A percentile compares a stretch with the other conserved stretches of the same genome.
phyloP scores from a whole-genome alignment of 35 echinoderm and acorn worm genomes.

The Diadema setosum region DNA sequence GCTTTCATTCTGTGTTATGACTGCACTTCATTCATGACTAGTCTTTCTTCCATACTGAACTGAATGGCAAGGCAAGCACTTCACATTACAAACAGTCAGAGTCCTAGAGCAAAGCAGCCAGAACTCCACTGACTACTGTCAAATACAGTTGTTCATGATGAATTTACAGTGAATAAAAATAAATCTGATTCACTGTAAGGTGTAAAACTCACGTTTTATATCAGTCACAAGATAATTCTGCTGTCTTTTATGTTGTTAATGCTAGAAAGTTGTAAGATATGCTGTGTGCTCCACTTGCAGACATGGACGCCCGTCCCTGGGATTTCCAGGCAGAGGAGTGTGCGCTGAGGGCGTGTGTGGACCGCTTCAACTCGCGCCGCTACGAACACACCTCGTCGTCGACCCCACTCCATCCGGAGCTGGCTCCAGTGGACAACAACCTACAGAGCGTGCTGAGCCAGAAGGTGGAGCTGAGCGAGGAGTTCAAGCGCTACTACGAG shows the following conservation, averaged over 20 bases:
- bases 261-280: not conserved
- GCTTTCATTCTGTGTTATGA: too few relatives aligned
- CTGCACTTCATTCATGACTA: too few relatives aligned
- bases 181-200: too few relatives aligned
- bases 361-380: constrained; percentile 90
- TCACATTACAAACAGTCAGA: too few relatives aligned
- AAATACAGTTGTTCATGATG: too few relatives aligned
- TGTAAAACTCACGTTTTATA: too few relatives aligned
- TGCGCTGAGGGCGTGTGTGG: constrained; percentile 89
- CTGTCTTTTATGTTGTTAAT: not conserved
- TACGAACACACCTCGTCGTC: constrained; percentile 57
- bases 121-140: too few relatives aligned
- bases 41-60: too few relatives aligned
- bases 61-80: too few relatives aligned
- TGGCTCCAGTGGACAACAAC: constrained; percentile 89
- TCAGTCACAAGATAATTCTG: too few relatives aligned
- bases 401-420: constrained; percentile 57
- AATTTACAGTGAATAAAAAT: too few relatives aligned
- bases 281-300: not conserved
- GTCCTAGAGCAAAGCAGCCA: too few relatives aligned
- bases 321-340: constrained; percentile 99
- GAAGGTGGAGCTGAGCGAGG: constrained; percentile 87
- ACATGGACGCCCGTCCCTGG: constrained; percentile 99
- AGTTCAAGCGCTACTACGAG: constrained; percentile 94
- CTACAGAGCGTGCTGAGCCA: constrained; percentile 92